Evolutionary conservation across 2,797 vertebrate genomes (phyloP).

Genomic region (Manis javanica): DNA sequence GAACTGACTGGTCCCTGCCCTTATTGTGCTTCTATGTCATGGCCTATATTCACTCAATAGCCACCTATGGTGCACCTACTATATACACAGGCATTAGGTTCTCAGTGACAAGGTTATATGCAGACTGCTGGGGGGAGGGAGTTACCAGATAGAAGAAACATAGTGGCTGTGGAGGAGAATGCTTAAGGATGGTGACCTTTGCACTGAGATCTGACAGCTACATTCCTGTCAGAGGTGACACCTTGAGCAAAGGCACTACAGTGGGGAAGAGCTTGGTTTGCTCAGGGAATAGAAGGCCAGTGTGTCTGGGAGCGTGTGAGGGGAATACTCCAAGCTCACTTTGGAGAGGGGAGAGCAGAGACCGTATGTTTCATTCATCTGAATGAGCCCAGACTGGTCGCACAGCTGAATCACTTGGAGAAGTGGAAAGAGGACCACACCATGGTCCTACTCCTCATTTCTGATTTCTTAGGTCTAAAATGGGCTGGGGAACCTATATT

Average conservation of each 20-base stretch:
- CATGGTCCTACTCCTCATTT: not conserved
- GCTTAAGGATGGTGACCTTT: too few species aligned
- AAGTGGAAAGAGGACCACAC: too few species aligned
- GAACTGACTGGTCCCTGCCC: not conserved
- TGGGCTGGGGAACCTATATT: not conserved
- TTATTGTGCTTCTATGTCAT: not conserved
- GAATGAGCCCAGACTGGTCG: not conserved
- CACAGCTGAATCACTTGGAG: not conserved
- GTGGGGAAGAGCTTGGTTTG: not conserved
- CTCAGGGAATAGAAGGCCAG: not conserved
- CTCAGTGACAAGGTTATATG: not conserved
- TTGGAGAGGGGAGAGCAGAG: not conserved
- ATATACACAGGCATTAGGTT: not conserved
- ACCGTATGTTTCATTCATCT: not conserved
- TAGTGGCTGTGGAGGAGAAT: not conserved
- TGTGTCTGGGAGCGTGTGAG: not conserved
- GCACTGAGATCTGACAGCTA: not conserved
- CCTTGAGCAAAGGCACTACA: not conserved
- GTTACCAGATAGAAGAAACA: not conserved
- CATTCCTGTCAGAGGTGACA: too few species aligned
- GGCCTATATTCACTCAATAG: too few species aligned
- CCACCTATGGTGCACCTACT: not conserved
- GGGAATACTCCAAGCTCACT: not conserved
- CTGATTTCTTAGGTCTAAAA: not conserved
- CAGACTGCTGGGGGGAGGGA: not conserved